Percentiles rank a stretch among this genome's conserved stretches.
Evolutionary conservation across 2,888 invertebrate genomes (phyloP).

Genomic region (Stegana nigrithorax): DNA sequence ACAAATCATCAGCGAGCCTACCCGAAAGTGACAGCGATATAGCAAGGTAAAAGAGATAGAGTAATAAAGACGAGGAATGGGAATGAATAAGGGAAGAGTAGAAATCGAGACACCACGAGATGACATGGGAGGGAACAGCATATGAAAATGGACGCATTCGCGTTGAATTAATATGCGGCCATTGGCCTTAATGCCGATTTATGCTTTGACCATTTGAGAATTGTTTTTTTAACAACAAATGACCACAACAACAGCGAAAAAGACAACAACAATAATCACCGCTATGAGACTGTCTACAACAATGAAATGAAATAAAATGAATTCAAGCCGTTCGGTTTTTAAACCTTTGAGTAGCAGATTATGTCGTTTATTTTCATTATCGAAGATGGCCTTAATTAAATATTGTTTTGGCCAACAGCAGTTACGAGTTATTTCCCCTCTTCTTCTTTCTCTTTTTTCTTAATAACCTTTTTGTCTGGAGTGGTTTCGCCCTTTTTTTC

Average conservation of each 20-base stretch:
- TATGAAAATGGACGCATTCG: too few relatives aligned
- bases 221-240: background rate
- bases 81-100: too few relatives aligned
- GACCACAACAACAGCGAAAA: background rate
- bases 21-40: too few relatives aligned
- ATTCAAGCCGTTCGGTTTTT: background rate
- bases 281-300: background rate
- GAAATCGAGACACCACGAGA: too few relatives aligned
- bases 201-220: constrained; percentile 7
- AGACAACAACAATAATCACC: background rate
- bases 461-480: too few relatives aligned
- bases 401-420: too few relatives aligned
- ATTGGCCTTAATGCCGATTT: constrained; percentile 10
- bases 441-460: background rate
- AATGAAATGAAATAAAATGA: constrained; percentile 3
- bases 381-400: constrained; percentile 14
- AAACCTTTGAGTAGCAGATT: constrained; percentile 7
- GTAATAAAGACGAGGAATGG: too few relatives aligned
- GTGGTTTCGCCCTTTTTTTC: too few relatives aligned
- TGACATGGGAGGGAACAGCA: too few relatives aligned
- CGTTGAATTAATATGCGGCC: background rate
- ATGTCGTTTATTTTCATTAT: constrained; percentile 18
- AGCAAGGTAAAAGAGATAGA: too few relatives aligned
- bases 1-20: background rate
- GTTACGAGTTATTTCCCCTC: too few relatives aligned